Conservation (phyloP, 2,113 vertebrate genomes). For the Chloebia gouldiae region DNA sequence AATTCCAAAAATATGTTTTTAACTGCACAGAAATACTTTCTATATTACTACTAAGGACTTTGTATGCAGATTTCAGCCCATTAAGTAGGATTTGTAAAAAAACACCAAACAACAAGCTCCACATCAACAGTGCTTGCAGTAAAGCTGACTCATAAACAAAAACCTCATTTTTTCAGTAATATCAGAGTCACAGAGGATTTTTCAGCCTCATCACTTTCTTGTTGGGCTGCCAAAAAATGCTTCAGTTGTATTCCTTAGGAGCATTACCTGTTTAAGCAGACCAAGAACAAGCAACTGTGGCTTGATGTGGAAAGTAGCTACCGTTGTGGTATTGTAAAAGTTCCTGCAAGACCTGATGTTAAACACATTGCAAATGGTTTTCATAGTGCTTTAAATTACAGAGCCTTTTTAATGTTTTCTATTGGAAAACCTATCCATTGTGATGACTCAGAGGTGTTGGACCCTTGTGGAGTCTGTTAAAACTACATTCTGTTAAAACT, state of each 20-base stretch:
- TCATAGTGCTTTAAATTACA: neutral
- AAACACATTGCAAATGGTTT: fast-evolving
- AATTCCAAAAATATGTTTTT: neutral
- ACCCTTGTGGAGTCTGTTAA: neutral
- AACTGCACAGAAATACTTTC: neutral
- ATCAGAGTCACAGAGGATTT: neutral
- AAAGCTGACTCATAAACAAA: neutral
- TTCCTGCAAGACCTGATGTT: neutral
- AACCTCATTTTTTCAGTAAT: neutral
- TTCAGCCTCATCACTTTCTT: neutral
- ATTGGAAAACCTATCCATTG: neutral
- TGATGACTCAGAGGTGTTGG: neutral
- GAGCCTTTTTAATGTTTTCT: neutral
- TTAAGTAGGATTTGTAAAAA: neutral
- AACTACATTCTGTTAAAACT: neutral
- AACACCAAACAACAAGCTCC: neutral
- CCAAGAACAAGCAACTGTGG: neutral
- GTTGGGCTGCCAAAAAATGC: neutral
- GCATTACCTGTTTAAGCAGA: neutral
- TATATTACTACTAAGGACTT: neutral
- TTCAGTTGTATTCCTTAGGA: neutral
- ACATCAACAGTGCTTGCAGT: neutral
- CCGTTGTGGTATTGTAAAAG: neutral
- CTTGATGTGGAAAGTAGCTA: neutral
- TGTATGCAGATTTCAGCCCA: neutral